Evolutionary conservation across 2,888 invertebrate genomes (phyloP).

Genomic region (Antheraea yamamai): DNA sequence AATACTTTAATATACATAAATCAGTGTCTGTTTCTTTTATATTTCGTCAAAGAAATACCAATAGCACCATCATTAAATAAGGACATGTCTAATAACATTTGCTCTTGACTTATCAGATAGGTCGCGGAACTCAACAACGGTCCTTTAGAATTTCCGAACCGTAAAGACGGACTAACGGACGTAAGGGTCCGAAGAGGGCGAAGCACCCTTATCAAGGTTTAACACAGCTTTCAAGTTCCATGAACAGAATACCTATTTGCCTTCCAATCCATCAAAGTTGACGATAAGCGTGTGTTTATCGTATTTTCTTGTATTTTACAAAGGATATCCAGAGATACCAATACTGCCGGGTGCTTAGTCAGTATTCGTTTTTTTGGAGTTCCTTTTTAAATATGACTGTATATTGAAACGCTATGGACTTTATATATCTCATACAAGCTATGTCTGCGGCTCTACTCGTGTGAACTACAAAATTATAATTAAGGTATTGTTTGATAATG

Average conservation of each 20-base stretch:
- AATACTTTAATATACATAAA: background rate
- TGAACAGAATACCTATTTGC: constrained; percentile 50
- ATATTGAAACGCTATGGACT: background rate
- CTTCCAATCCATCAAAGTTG: constrained; percentile 49
- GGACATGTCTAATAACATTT: constrained; percentile 17
- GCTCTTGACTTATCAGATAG: constrained; percentile 9
- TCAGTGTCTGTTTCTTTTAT: background rate
- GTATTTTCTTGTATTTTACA: constrained; percentile 11
- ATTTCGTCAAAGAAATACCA: constrained; percentile 3
- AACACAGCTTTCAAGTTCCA: constrained; percentile 50
- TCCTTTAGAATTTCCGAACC: constrained; percentile 20
- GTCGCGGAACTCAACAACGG: constrained; percentile 9
- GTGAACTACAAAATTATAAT: no score
- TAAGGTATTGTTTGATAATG: no score
- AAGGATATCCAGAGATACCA: constrained; percentile 6
- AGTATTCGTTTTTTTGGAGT: background rate
- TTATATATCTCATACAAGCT: background rate
- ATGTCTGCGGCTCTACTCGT: no score
- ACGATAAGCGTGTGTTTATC: constrained; percentile 36
- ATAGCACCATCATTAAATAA: background rate
- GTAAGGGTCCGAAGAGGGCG: constrained; percentile 44
- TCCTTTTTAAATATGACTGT: background rate
- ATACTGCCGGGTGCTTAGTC: background rate
- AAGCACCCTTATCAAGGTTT: constrained; percentile 43
- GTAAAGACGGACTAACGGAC: constrained; percentile 28